Conservation (phyloP, 2,888 invertebrate genomes). For the Agonopterix subpropinquella region DNA sequence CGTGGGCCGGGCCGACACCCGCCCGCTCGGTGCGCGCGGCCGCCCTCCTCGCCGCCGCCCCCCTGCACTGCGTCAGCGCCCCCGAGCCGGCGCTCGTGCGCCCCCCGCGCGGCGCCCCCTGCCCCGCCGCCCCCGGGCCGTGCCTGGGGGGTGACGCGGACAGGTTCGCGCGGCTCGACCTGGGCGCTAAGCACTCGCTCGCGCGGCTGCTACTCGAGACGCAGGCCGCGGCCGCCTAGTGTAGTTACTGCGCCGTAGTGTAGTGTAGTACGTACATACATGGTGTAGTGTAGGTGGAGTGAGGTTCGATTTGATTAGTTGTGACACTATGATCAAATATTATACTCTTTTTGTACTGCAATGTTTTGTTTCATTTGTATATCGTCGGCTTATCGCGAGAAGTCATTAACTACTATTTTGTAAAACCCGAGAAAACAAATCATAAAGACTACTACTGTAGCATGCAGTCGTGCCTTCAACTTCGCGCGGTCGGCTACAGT, state of each 20-base stretch:
- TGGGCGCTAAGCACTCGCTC: constrained; percentile 70
- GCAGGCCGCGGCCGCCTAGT: constrained; percentile 16
- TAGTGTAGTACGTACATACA: too few species aligned
- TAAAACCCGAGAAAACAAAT: too few species aligned
- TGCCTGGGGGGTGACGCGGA: constrained; percentile 11
- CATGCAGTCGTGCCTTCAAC: too few species aligned
- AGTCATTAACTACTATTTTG: too few species aligned
- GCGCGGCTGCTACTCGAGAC: constrained; percentile 73
- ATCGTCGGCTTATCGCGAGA: too few species aligned
- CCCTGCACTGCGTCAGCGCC: constrained; percentile 84
- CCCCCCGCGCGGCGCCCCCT: constrained; percentile 49
- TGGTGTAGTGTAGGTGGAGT: too few species aligned
- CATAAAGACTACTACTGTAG: too few species aligned
- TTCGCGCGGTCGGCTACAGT: too few species aligned
- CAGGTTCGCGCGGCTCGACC: constrained; percentile 26
- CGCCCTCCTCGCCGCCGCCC: constrained; percentile 58
- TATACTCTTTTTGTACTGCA: too few species aligned
- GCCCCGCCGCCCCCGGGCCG: constrained; percentile 45
- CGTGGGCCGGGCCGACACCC: constrained; percentile 17
- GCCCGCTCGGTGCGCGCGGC: constrained; percentile 14
- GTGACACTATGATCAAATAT: too few species aligned
- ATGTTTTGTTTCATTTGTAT: too few species aligned
- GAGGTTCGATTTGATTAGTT: too few species aligned
- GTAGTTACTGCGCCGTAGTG: not conserved
- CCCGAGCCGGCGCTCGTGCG: constrained; percentile 84